A percentile compares a stretch with the other conserved stretches of the same genome.
Conservation (phyloP, 2,113 vertebrate species). For the Cololabis saira region DNA sequence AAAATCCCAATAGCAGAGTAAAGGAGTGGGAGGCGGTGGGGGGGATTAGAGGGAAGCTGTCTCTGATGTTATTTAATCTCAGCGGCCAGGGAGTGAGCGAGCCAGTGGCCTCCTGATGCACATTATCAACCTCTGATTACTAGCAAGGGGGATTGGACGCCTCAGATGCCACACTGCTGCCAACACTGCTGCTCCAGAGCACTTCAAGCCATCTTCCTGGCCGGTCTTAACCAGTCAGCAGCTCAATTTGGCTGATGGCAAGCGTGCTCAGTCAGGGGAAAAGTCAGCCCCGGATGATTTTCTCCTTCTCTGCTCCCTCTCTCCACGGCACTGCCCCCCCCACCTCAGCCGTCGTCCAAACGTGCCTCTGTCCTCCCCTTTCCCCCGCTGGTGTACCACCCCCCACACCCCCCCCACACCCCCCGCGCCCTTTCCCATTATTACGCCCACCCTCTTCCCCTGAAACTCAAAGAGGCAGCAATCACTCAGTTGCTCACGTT, state of each 20-base stretch:
- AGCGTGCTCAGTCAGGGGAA: conserved; percentile 69
- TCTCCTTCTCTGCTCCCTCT: conserved; percentile 53
- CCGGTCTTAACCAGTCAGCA: conserved; percentile 62
- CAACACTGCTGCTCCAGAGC: conserved; percentile 32
- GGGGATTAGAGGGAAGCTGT: conserved; percentile 63
- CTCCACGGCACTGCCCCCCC: conserved; percentile 44
- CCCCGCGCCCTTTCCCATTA: conserved; percentile 1
- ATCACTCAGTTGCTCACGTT: conserved; percentile 74
- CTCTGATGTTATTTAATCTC: conserved; percentile 81
- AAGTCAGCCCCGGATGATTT: conserved; percentile 77
- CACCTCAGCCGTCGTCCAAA: conserved; percentile 59
- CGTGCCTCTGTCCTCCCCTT: conserved; percentile 42
- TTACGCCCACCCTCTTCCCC: conserved; percentile 24
- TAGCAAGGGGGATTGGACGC: conserved; percentile 46
- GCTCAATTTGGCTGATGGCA: conserved; percentile 76
- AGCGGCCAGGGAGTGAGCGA: conserved; percentile 63
- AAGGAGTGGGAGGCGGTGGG: conserved; percentile 41
- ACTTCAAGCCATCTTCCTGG: conserved; percentile 46
- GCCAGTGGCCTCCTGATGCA: conserved; percentile 59
- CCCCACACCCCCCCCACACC: background rate
- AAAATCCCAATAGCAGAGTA: conserved; percentile 62
- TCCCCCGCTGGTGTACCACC: conserved; percentile 10
- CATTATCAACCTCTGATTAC: conserved; percentile 75
- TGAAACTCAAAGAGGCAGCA: conserved; percentile 62
- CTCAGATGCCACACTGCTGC: conserved; percentile 39